Conservation (phyloP, 2,797 vertebrate genomes). For the Hybognathus amarus region DNA sequence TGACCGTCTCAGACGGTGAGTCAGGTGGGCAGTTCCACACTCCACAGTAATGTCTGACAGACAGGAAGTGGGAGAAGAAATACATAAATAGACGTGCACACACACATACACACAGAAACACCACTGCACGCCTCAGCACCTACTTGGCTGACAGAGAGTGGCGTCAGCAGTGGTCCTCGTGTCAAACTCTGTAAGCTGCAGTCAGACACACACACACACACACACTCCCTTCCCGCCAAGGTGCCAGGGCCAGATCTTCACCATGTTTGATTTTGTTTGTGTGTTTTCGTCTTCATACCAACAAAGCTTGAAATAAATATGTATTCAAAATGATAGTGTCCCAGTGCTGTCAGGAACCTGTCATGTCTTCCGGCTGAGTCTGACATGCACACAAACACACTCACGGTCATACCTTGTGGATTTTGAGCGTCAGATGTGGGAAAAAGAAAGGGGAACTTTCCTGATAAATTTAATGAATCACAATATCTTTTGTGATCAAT, state of each 20-base stretch:
- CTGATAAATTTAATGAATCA: neutral
- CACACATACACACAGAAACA: slow-evolving; percentile 16
- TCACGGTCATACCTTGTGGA: slow-evolving; percentile 62
- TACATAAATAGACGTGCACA: slow-evolving; percentile 48
- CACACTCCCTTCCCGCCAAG: slow-evolving; percentile 61
- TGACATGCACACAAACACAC: slow-evolving; percentile 58
- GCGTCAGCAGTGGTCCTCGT: slow-evolving; percentile 65
- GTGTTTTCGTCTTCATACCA: slow-evolving; percentile 54
- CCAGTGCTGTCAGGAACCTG: slow-evolving; percentile 74
- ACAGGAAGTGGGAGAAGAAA: slow-evolving; percentile 41
- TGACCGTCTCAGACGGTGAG: slow-evolving; percentile 24
- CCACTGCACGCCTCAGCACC: slow-evolving; percentile 71
- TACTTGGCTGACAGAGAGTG: slow-evolving; percentile 73
- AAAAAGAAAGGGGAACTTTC: slow-evolving; percentile 14
- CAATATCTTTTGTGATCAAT: slow-evolving; percentile 1
- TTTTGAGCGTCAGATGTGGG: slow-evolving; percentile 71
- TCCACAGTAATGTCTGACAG: slow-evolving; percentile 36
- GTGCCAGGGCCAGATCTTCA: slow-evolving; percentile 67
- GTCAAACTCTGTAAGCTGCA: slow-evolving; percentile 70
- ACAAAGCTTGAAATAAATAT: slow-evolving; percentile 70
- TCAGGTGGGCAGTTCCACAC: slow-evolving; percentile 38
- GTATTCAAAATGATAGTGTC: slow-evolving; percentile 69
- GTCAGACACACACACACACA: slow-evolving; percentile 35
- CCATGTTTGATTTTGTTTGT: slow-evolving; percentile 73
- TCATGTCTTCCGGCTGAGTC: slow-evolving; percentile 72